Conservation (phyloP, 2,888 invertebrate species). For the Schizaphis graminum region DNA sequence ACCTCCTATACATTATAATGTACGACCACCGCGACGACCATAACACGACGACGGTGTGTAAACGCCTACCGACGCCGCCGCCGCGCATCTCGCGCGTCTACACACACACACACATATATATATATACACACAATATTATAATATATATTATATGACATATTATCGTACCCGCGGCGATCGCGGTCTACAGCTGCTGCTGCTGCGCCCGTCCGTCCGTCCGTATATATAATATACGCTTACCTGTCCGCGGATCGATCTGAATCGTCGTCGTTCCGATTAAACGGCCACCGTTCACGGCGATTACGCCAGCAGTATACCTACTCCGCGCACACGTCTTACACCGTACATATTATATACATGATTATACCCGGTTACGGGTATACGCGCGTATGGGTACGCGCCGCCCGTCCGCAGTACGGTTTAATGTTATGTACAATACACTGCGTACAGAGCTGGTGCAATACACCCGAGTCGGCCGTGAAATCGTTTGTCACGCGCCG, state of each 20-base stretch:
- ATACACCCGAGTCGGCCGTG: slow-evolving; percentile 42
- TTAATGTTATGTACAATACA: not conserved
- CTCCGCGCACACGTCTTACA: not conserved
- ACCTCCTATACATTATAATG: not conserved
- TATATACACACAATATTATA: not conserved
- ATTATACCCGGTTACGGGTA: not conserved
- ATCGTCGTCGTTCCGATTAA: slow-evolving; percentile 49
- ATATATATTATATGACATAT: not conserved
- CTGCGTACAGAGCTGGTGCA: not conserved
- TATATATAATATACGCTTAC: too few relatives aligned
- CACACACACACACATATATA: too few relatives aligned
- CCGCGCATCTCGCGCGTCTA: not conserved
- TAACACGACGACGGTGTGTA: slow-evolving; percentile 19
- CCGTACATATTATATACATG: not conserved
- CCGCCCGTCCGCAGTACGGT: not conserved
- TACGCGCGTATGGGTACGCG: not conserved
- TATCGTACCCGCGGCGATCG: not conserved
- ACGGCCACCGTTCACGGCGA: slow-evolving; percentile 52
- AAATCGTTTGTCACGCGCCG: slow-evolving; percentile 65
- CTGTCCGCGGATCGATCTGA: slow-evolving; percentile 16
- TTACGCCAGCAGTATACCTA: not conserved
- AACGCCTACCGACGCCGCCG: slow-evolving; percentile 47
- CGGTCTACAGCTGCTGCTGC: not conserved
- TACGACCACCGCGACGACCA: slow-evolving; percentile 30
- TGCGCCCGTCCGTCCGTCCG: not conserved